Base-by-base conservation (phyloP, 1,140 invertebrate genomes). In the Radopholus similis region DNA sequence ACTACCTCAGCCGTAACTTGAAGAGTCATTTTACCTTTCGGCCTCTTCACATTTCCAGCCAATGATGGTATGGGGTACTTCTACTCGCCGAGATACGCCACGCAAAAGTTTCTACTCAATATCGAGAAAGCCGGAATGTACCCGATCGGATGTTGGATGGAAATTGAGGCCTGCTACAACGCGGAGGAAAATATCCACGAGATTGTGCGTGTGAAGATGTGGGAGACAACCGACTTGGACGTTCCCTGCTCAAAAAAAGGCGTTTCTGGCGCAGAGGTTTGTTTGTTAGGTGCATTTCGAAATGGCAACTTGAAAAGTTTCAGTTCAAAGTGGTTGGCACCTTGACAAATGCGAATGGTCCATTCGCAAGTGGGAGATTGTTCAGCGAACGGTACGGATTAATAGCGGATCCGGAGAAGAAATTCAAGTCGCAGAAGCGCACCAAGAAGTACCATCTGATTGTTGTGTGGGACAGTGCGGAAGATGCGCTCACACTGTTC, bases 71-170 rank as follows among this genome's bases (percentile, higher is more conserved):
- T n/a, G 8, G 23, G 40, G 34, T 47, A 13, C 6, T 35, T 62
- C 2, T 62, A 47, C 11, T 35, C 28, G 32, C 59, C 59, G 13
- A 62, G 40, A 49, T 47, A 62, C 32, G 34, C 59, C 21, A 62
- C 59, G 23, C 49, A 47, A 28, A 21, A 34, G 30, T 62, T 62
- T 42, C 18, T 26, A 23, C 47, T 62, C 32, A 35, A 35, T 4
- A 40, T 34, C n/a, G 34, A 49, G 35, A 11, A 62, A 21, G 47
- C 34, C 6, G 34, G 32, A 9, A 21, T 42, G 6, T 62, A 42
- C 26, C 59, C 59, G 9, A 40, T 62, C 8, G 59, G 59, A 11
- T 49, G 47, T 49, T 62, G 59, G 59, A 40, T 49, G 18, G 30
- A 40, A 51, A 26, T 62, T 30, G 59, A 62, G 18, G 59, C 59